These are phyloP conservation scores for Loris lydekkerianus DNA, from an alignment of 2,797 vertebrate species.

Conservation along the genomic window DNA sequence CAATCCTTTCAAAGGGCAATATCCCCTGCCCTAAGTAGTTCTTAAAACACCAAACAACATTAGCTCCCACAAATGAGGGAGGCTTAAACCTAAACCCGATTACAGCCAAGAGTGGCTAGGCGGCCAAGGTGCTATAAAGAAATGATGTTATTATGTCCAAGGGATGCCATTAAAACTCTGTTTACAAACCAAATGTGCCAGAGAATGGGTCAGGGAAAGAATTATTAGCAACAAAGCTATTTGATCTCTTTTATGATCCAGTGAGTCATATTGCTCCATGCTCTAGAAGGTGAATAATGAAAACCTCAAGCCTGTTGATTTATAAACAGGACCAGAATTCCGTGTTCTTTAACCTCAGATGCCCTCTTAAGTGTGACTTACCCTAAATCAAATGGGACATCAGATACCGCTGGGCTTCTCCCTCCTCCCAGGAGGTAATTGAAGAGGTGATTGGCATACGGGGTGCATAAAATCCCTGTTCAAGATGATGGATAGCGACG, in stretches of 20 bases:
- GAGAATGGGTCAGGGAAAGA: slow-evolving; percentile 89
- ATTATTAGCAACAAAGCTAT: slow-evolving; percentile 90
- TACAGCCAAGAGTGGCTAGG: slow-evolving; percentile 74
- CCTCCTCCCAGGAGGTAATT: slow-evolving; percentile 84
- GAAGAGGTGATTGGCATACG: slow-evolving; percentile 84
- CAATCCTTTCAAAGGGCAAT: slow-evolving; percentile 76
- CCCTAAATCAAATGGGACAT: slow-evolving; percentile 88
- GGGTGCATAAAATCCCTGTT: slow-evolving; percentile 83
- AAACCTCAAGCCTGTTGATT: slow-evolving; percentile 88
- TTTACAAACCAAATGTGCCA: slow-evolving; percentile 90
- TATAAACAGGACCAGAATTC: slow-evolving; percentile 87
- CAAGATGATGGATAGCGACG: slow-evolving; percentile 80
- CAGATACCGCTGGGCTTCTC: slow-evolving; percentile 82
- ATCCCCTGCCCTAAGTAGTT: slow-evolving; percentile 79
- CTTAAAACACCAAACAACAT: slow-evolving; percentile 83
- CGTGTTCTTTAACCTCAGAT: slow-evolving; percentile 89
- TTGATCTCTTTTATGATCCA: slow-evolving; percentile 91
- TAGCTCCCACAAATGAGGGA: slow-evolving; percentile 84
- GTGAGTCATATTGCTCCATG: slow-evolving; percentile 88
- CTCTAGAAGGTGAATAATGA: slow-evolving; percentile 89
- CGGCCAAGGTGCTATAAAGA: slow-evolving; percentile 86
- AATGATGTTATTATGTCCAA: slow-evolving; percentile 88
- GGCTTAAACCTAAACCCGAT: slow-evolving; percentile 81
- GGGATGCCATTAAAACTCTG: slow-evolving; percentile 90
- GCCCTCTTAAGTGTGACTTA: slow-evolving; percentile 88